Conservation (phyloP, 2,113 vertebrate species). For the Rattus rattus region DNA sequence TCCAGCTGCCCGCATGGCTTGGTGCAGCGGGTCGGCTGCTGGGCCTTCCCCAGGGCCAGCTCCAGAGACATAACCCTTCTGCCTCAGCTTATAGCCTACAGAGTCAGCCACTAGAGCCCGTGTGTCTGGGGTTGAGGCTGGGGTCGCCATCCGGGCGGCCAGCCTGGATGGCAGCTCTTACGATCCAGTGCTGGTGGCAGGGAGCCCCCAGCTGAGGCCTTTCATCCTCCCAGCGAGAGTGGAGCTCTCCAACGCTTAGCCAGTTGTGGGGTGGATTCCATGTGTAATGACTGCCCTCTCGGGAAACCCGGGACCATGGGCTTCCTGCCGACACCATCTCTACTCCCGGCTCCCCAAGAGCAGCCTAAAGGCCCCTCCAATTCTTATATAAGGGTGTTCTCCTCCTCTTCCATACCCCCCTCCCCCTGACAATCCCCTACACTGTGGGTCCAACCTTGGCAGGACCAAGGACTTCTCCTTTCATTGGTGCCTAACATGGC, state of each 20-base stretch:
- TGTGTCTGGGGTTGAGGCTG: slow-evolving; percentile 83
- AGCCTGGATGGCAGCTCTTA: slow-evolving; percentile 82
- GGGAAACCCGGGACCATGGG: slow-evolving; percentile 74
- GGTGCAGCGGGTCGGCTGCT: slow-evolving; percentile 79
- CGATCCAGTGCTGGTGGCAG: slow-evolving; percentile 80
- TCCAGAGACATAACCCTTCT: slow-evolving; percentile 83
- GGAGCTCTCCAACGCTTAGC: slow-evolving; percentile 72
- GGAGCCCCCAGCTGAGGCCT: slow-evolving; percentile 80
- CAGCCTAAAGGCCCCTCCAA: slow-evolving; percentile 61
- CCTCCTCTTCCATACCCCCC: too few relatives aligned
- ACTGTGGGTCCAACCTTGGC: too few relatives aligned
- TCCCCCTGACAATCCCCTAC: too few relatives aligned
- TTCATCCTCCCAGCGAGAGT: slow-evolving; percentile 80
- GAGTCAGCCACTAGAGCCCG: slow-evolving; percentile 85
- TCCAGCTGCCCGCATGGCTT: slow-evolving; percentile 84
- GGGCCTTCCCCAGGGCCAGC: slow-evolving; percentile 80
- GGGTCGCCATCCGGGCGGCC: slow-evolving; percentile 82
- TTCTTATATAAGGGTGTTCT: too few relatives aligned
- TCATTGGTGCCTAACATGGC: too few relatives aligned
- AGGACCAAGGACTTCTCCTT: too few relatives aligned
- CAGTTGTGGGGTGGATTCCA: slow-evolving; percentile 81
- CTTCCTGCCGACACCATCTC: slow-evolving; percentile 70
- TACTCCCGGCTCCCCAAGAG: slow-evolving; percentile 47
- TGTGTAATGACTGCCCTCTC: slow-evolving; percentile 81
- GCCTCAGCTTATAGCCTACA: slow-evolving; percentile 85